Percentiles rank a stretch among this genome's conserved stretches.
Conservation (phyloP, 2,113 vertebrate species). For the Eira barbara region DNA sequence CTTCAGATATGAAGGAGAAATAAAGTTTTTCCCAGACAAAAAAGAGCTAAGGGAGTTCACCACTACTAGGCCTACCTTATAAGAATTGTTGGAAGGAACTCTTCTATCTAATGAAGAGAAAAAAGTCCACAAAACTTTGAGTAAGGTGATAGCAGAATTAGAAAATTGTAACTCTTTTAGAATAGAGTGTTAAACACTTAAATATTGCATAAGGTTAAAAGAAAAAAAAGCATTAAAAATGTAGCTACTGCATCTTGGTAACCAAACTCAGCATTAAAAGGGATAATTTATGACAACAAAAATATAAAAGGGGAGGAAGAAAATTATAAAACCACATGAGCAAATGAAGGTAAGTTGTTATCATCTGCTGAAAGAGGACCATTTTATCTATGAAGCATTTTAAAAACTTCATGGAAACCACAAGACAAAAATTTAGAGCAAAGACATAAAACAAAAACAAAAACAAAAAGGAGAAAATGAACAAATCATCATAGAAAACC, state of each 20-base stretch:
- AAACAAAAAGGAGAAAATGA: background rate
- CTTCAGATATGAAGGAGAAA: background rate
- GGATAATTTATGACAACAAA: background rate
- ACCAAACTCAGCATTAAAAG: background rate
- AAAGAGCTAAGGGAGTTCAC: background rate
- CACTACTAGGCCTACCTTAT: background rate
- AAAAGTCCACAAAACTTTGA: background rate
- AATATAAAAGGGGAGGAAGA: background rate
- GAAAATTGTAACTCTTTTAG: background rate
- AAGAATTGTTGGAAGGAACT: background rate
- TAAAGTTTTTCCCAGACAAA: background rate
- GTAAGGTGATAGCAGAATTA: background rate
- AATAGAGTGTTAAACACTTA: background rate
- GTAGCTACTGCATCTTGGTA: background rate
- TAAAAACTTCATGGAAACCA: background rate
- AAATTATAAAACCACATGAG: background rate
- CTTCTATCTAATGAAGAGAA: background rate
- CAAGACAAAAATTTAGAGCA: background rate
- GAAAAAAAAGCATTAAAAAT: background rate
- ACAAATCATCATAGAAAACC: background rate
- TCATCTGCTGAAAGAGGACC: background rate
- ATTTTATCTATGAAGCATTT: background rate
- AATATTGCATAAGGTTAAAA: background rate
- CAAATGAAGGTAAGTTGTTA: background rate
- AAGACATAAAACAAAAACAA: background rate